Base-by-base conservation (phyloP, 2,888 invertebrate genomes). In the Drosophila emarginata region DNA sequence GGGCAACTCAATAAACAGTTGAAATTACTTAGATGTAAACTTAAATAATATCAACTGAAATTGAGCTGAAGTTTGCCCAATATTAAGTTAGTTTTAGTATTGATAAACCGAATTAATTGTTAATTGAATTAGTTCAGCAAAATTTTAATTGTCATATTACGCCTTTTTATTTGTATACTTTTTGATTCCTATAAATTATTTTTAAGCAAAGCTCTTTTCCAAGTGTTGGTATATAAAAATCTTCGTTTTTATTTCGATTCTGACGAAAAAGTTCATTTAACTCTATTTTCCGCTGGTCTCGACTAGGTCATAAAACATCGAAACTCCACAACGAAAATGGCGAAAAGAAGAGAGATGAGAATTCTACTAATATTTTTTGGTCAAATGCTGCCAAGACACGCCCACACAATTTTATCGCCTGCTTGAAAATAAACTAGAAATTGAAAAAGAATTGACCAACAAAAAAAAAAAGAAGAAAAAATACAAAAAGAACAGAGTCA, bases 381-480 rank as follows among this genome's bases (percentile, higher is more conserved):
- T 54, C 59, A 67, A 4, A 3, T n/a, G 6, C 21, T 14, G 45
- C 5, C 39, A 18, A 37, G 50, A 40, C 75, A 75, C 84, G 77
- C 81, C 81, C 69, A 66, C 69, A 28, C 73, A 70, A 74, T 81
- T 84, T 84, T 66, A 77, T 79, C 81, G 79, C 63, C 54, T 39
- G 45, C 52, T 53, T 21, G 32, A 52, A 61, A 39, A 71, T 61
- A 72, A 72, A 72, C 72, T 72, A 65, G 64, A 71, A 69, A 69
- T 69, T 72, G 64, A 62, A 70, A 66, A 53, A 56, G 56, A 65
- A 65, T 61, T 54, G 50, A 74, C 53, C 37, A 32, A 32, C 32
- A 9, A 4, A 4, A 26, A 26, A 23, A 4, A 65, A 82, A 70
- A 40, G 64, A 61, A 40, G 40, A 68, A 59, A 54, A 68, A 59